Percentiles rank a stretch among this genome's conserved stretches.
Evolutionary conservation across 2,797 vertebrate genomes (phyloP).

Genomic region (Xenentodon cancila): DNA sequence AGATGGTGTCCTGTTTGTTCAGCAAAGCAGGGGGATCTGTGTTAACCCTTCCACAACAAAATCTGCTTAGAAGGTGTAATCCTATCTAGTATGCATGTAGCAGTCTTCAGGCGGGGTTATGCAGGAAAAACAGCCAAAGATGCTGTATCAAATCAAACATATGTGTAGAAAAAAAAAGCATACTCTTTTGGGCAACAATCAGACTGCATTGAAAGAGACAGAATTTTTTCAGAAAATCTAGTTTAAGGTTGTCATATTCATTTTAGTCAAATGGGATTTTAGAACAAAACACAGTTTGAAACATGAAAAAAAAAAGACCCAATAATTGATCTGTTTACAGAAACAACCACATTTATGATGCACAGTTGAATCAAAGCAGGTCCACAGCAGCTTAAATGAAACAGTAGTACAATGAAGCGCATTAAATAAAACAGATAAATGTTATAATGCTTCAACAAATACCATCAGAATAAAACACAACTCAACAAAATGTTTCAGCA

Average conservation of each 20-base stretch:
- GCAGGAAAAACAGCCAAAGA: conserved; percentile 82
- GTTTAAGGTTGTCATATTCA: conserved; percentile 85
- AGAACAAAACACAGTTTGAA: conserved; percentile 76
- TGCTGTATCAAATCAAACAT: conserved; percentile 87
- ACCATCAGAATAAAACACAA: conserved; percentile 7
- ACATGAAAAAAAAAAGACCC: conserved; percentile 69
- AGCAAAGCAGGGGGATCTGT: conserved; percentile 79
- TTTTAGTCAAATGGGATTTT: conserved; percentile 84
- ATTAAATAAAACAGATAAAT: not conserved
- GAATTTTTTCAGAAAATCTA: conserved; percentile 78
- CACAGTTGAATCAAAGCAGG: conserved; percentile 43
- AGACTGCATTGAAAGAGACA: conserved; percentile 65
- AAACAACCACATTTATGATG: conserved; percentile 50
- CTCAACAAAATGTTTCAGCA: no score
- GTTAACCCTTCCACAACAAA: conserved; percentile 84
- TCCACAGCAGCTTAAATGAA: conserved; percentile 26
- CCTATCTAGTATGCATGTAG: conserved; percentile 85
- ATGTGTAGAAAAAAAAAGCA: conserved; percentile 64
- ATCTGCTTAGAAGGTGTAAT: conserved; percentile 88
- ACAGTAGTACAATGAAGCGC: conserved; percentile 19
- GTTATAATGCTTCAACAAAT: not conserved
- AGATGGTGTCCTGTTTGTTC: conserved; percentile 81
- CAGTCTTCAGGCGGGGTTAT: conserved; percentile 85
- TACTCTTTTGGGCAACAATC: conserved; percentile 73
- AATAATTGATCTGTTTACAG: conserved; percentile 72